Evolutionary conservation across 2,113 vertebrate species (phyloP).

Genomic region (Toxotes jaculatrix): DNA sequence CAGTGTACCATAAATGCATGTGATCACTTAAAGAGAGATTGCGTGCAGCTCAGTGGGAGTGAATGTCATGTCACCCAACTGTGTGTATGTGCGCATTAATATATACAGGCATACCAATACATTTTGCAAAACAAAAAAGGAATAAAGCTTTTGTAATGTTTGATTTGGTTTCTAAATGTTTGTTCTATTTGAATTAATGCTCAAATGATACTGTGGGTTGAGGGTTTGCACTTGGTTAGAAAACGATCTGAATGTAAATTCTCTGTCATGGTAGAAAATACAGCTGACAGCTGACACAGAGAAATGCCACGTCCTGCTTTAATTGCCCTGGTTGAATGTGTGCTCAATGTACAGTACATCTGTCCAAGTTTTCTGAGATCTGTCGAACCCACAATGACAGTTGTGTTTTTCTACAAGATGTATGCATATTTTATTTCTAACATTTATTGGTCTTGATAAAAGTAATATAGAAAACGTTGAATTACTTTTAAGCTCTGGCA

Average conservation of each 20-base stretch:
- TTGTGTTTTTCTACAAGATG: not conserved
- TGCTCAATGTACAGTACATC: not conserved
- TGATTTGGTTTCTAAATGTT: conserved; percentile 19
- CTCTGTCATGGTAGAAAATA: conserved; percentile 26
- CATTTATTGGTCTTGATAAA: not conserved
- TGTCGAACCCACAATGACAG: not conserved
- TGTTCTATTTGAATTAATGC: conserved; percentile 1
- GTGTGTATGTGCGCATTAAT: not conserved
- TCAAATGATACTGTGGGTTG: not conserved
- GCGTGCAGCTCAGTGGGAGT: not conserved
- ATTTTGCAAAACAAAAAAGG: not conserved
- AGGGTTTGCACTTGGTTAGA: conserved; percentile 2
- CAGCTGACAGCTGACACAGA: conserved; percentile 43
- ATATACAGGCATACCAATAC: not conserved
- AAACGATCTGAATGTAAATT: conserved; percentile 59
- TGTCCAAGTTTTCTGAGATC: conserved; percentile 9
- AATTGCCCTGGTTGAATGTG: conserved; percentile 22
- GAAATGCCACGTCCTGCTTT: not conserved
- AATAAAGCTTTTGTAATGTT: conserved; percentile 3
- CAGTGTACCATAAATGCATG: not conserved
- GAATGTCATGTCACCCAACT: not conserved
- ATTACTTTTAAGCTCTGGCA: not conserved
- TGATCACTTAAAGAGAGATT: not conserved
- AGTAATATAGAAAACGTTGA: not conserved
- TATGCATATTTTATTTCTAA: not conserved